Evolutionary conservation across 2,888 invertebrate species (phyloP).

Genomic region (Zonitis immaculata): DNA sequence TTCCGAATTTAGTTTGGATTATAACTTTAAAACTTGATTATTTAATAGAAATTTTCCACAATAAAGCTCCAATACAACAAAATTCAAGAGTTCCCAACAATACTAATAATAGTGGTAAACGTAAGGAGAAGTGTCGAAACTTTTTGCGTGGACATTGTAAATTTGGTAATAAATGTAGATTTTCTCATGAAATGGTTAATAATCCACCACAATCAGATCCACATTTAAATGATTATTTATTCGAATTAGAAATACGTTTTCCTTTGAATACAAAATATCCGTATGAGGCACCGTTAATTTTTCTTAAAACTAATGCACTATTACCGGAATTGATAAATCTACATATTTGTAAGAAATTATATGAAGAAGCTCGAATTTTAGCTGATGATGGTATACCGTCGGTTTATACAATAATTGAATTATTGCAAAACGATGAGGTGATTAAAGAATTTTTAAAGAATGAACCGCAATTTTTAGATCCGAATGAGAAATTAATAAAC

Average conservation of each 20-base stretch:
- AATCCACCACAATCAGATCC: constrained; percentile 37
- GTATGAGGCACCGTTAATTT: constrained; percentile 67
- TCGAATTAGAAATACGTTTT: constrained; percentile 73
- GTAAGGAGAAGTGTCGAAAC: constrained; percentile 60
- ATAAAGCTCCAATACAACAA: constrained; percentile 27
- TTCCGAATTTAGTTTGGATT: constrained; percentile 65
- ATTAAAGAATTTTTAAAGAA: constrained; percentile 58
- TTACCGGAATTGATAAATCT: constrained; percentile 62
- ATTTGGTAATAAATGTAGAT: constrained; percentile 70
- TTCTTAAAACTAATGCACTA: constrained; percentile 60
- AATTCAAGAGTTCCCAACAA: background rate
- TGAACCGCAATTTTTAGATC: constrained; percentile 59
- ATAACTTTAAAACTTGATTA: constrained; percentile 65
- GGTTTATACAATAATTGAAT: constrained; percentile 66
- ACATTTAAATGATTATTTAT: constrained; percentile 48
- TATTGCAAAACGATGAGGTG: constrained; percentile 65
- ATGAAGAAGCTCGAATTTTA: constrained; percentile 62
- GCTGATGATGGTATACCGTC: constrained; percentile 67
- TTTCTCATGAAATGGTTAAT: constrained; percentile 59
- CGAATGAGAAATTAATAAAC: constrained; percentile 49
- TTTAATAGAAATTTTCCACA: constrained; percentile 51
- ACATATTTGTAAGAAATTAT: constrained; percentile 60
- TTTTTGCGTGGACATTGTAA: constrained; percentile 60
- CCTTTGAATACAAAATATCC: constrained; percentile 67
- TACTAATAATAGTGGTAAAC: constrained; percentile 44